Base-by-base conservation (phyloP, 2,888 invertebrate species). In the Theretra japonica region DNA sequence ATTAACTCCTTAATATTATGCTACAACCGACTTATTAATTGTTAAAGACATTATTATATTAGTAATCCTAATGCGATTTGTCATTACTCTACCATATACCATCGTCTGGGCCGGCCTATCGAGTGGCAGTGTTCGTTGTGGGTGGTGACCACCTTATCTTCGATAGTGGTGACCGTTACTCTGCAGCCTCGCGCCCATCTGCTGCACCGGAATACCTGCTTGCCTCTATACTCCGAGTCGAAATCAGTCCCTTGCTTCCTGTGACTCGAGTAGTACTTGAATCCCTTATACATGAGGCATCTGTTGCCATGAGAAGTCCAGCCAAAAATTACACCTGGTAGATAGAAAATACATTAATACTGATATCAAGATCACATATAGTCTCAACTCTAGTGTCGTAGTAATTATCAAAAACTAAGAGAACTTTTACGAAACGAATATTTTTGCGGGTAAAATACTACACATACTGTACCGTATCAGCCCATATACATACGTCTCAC, bases 261-360 rank as follows among this genome's bases (percentile, higher is more conserved):
- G 78, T 84, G 81, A 41, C 79, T 80, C 25, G 82, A 76, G 72
- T 85, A 83, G 76, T 83, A 89, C 48, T 86, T 79, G 73, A 86
- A 82, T 4, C 77, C 79, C 21, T 77, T 72, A 41, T 80, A 75
- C 8, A 71, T 30, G 2, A 85, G 76, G 41, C 80, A 72, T 11
- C 82, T 73, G 11, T 79, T 80, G 1, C 84, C 85, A 48, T 74
- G 79, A 23, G 82, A 81, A 3, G 81, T 78, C 25, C 69, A 68
- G 15, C 72, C 33, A 68, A 70, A 72, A 60, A 74, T 76, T 28
- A 69, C 41, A 57, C 57, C 69, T 70, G 41, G 17, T 23, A 8
- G 15, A 23, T 17, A 48, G 21, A 65, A 62, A 41, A 62, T 23
- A 41, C 41, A 23, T 65, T 15, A 65, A 48, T 65, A 69, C 23